Evolutionary conservation across 2,797 vertebrate species (phyloP).

Genomic region (Malurus splendens): DNA sequence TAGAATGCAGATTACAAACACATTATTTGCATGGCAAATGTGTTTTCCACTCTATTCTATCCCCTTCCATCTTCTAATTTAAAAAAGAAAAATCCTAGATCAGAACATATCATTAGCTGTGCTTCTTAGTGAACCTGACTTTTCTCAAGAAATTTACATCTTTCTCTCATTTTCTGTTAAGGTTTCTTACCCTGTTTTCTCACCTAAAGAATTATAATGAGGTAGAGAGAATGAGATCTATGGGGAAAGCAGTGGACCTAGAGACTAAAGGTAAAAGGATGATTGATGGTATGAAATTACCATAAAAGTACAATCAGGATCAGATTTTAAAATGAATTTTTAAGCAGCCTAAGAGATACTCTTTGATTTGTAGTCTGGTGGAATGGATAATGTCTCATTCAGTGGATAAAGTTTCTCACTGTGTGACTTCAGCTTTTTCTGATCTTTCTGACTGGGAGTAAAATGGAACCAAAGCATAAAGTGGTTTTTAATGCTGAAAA

Average conservation of each 20-base stretch:
- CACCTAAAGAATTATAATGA: conserved; percentile 99
- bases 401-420: conserved; percentile 91
- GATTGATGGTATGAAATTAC: conserved; percentile 96
- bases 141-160: conserved; percentile 95
- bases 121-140: conserved; percentile 77
- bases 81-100: conserved; percentile 75
- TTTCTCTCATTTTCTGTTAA: conserved; percentile 89
- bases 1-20: conserved; percentile 48
- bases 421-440: conserved; percentile 81
- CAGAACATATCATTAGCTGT: conserved; percentile 82
- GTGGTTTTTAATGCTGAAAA: conserved; percentile 76
- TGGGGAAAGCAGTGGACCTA: conserved; percentile 90
- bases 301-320: conserved; percentile 99
- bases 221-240: conserved; percentile 88
- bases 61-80: conserved; percentile 64
- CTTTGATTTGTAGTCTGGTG: conserved; percentile 98
- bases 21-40: conserved; percentile 62
- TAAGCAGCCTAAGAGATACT: conserved; percentile 98
- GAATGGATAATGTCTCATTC: conserved; percentile 97
- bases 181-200: conserved; percentile 82
- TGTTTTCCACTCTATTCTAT: conserved; percentile 59
- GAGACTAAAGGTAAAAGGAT: conserved; percentile 94
- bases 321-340: conserved; percentile 99
- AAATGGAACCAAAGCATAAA: conserved; percentile 79
- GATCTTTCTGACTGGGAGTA: conserved; percentile 82